Percentiles rank a stretch among this genome's conserved stretches.
phyloP scores from a whole-genome alignment of 2,888 invertebrate species.

The Lepidocyrtinus sp. region DNA sequence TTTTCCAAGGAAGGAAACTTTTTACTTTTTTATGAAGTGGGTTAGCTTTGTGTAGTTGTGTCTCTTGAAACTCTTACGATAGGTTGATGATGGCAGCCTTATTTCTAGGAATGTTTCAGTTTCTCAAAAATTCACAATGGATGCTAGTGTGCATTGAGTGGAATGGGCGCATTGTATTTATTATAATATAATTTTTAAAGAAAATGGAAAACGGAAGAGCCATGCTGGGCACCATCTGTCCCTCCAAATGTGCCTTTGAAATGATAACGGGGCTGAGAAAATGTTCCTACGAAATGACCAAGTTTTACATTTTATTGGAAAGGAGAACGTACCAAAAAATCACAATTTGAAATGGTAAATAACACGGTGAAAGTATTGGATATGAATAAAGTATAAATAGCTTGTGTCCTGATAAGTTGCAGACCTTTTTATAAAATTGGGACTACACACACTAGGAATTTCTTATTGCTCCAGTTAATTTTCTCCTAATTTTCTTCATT shows the following conservation, averaged over 20 bases:
- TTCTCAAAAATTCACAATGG: neutral
- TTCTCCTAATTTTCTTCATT: neutral
- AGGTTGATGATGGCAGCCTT: neutral
- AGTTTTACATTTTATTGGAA: neutral
- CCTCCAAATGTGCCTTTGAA: neutral
- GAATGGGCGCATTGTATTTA: neutral
- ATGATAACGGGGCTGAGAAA: neutral
- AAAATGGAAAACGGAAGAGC: neutral
- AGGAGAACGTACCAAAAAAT: too few species aligned
- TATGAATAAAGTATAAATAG: too few species aligned
- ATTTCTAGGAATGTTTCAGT: neutral
- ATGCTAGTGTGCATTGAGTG: neutral
- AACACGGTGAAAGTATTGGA: too few species aligned
- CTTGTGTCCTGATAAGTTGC: too few species aligned
- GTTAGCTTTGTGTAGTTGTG: neutral
- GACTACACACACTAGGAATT: too few species aligned
- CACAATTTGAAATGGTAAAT: too few species aligned
- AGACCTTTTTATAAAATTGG: too few species aligned
- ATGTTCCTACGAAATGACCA: too few species aligned
- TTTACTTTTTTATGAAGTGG: neutral
- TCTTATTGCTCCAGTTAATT: neutral
- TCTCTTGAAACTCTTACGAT: too few species aligned
- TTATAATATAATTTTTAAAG: neutral
- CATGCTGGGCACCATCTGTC: neutral
- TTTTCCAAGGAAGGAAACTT: neutral